Conservation (phyloP, 1,140 invertebrate species). For the Periplaneta americana region DNA sequence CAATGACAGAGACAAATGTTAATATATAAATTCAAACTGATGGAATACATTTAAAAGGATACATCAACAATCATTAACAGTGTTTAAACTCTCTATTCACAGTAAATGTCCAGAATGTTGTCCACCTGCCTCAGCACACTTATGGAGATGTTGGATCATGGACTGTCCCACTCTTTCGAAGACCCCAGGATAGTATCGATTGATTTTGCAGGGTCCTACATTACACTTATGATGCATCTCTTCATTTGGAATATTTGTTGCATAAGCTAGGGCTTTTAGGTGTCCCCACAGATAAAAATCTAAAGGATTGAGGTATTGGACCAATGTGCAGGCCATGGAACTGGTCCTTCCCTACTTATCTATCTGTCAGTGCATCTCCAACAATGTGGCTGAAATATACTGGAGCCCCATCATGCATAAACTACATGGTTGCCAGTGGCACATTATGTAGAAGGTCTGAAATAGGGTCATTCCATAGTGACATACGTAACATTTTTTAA, state of each 20-base stretch:
- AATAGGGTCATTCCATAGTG: too few relatives aligned
- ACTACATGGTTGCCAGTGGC: too few relatives aligned
- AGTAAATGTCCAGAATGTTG: conserved; percentile 46
- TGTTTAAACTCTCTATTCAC: too few relatives aligned
- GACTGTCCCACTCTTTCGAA: conserved; percentile 37
- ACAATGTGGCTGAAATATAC: background rate
- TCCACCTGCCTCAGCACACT: conserved; percentile 37
- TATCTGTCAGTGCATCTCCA: background rate
- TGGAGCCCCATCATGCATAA: too few relatives aligned
- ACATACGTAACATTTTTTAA: too few relatives aligned
- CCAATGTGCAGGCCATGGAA: background rate
- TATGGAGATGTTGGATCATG: background rate
- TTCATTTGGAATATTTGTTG: conserved; percentile 17
- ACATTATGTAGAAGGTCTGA: too few relatives aligned
- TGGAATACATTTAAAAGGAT: too few relatives aligned
- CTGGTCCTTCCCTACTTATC: background rate
- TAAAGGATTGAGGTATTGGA: background rate
- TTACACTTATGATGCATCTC: conserved; percentile 24
- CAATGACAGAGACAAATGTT: too few relatives aligned
- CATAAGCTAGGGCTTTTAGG: too few relatives aligned
- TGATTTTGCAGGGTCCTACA: conserved; percentile 29
- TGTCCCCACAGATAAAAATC: too few relatives aligned
- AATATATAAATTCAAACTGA: too few relatives aligned
- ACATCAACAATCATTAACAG: too few relatives aligned
- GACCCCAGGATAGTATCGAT: conserved; percentile 42